These are phyloP conservation scores for Emydura subglobosa DNA, from an alignment of 2,113 vertebrate species.

Conservation along the genomic window DNA sequence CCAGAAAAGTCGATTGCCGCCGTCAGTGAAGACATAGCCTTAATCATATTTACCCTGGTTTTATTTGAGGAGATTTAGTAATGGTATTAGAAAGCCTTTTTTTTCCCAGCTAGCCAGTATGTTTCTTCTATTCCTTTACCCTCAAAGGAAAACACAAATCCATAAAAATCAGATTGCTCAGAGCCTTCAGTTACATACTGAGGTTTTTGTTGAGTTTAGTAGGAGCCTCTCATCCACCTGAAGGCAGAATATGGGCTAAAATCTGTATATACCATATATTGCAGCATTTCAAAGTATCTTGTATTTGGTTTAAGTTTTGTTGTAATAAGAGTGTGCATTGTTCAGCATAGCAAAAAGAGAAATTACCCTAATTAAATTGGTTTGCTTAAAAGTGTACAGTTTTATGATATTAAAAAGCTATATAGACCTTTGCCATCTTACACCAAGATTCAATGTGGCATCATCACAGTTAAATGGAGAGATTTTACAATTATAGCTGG, in stretches of 20 bases:
- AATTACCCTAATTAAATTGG: not conserved
- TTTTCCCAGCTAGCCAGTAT: slow-evolving; percentile 90
- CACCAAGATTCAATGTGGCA: not conserved
- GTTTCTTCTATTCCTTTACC: slow-evolving; percentile 95
- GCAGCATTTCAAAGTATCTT: not conserved
- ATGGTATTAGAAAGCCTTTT: slow-evolving; percentile 85
- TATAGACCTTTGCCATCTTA: not conserved
- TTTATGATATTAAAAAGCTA: not conserved
- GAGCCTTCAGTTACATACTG: rapidly evolving
- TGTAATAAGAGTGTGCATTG: not conserved
- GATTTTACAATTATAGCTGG: not conserved
- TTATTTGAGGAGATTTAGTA: slow-evolving; percentile 89
- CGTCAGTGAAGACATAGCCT: too few species aligned
- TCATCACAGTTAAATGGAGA: not conserved
- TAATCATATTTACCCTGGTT: slow-evolving; percentile 85
- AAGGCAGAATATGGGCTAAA: not conserved
- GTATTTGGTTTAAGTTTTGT: not conserved
- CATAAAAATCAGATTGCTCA: not conserved
- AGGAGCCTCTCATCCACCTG: not conserved
- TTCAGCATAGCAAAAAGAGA: not conserved
- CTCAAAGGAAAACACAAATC: slow-evolving; percentile 66
- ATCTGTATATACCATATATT: too few species aligned
- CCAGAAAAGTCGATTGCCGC: too few species aligned
- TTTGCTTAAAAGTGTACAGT: not conserved
- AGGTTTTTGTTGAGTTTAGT: not conserved